Base-by-base conservation (phyloP, 2,113 vertebrate genomes). In the Cephalopholis sonnerati region DNA sequence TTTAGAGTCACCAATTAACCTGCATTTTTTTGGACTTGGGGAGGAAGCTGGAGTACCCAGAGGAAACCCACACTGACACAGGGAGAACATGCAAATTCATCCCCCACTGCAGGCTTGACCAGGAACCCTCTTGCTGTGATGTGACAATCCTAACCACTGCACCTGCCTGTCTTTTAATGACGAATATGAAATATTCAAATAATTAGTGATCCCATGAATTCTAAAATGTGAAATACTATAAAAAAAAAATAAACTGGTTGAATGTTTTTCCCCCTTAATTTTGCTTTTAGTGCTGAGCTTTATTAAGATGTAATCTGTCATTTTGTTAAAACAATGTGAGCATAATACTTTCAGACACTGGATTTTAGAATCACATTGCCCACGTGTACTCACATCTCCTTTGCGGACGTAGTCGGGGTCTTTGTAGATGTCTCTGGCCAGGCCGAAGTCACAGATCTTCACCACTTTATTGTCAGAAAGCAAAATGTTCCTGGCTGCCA, bases 381-480 rank as follows among this genome's bases (percentile, higher is more conserved):
- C 41, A 44, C 3, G 8, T 74, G 41, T 55, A 97, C 97, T 99
- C 93, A 98, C 98, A 62, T 99, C 98, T 93, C 97, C 98, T 91
- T 98, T 99, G 92, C 97, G 96, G 89, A 99, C 96, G 74, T 98
- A 98, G 92, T 99, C 97, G 0, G 96, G 97, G 91, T 99, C 96
- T 95, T 97, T 98, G 94, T 98, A 99, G 95, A 98, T 96, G 91
- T 99, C 97, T 91, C 97, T 95, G 86, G 97, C 97, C 0, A 99
- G 94, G 85, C 98, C 98, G 53, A 99, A 98, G 92, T 99, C 98
- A 80, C 98, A 99, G 90, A 99, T 99, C 95, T 99, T 98, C 87
- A 98, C 98, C 77, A 98, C 96, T 63, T 98, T 98, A 91, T 98
- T 98, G 89, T 98, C 97, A 59, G 98, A 97, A 89, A 99, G 95